Evolutionary conservation across 2,113 vertebrate genomes (phyloP).

Genomic region (Piaya cayana): DNA sequence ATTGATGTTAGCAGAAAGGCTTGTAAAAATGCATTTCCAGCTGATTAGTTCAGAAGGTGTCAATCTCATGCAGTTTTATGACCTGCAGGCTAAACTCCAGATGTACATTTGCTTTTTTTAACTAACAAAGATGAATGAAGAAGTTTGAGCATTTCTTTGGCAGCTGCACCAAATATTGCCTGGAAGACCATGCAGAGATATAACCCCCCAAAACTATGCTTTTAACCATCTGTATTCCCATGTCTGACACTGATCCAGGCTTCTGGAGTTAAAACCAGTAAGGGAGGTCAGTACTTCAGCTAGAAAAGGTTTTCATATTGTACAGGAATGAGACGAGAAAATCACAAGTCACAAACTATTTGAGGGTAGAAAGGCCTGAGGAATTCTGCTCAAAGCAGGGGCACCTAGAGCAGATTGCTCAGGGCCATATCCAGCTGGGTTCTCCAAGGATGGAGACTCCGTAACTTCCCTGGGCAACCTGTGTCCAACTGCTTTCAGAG

Average conservation of each 20-base stretch:
- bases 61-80: slow-evolving; percentile 82
- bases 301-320: neutral
- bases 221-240: slow-evolving; percentile 26
- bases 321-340: neutral
- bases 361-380: neutral
- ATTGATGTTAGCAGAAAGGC: slow-evolving; percentile 81
- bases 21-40: slow-evolving; percentile 87
- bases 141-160: slow-evolving; percentile 74
- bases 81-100: slow-evolving; percentile 80
- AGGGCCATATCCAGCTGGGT: neutral
- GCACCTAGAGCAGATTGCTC: neutral
- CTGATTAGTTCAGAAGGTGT: slow-evolving; percentile 87
- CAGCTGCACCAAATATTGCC: slow-evolving; percentile 64
- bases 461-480: neutral
- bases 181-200: slow-evolving; percentile 39
- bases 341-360: neutral
- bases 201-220: neutral
- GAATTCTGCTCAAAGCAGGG: neutral
- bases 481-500: neutral
- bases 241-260: neutral
- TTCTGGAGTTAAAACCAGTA: neutral
- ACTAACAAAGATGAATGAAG: slow-evolving; percentile 87
- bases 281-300: neutral
- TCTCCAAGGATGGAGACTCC: neutral
- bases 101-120: slow-evolving; percentile 88